Conservation (phyloP, 2,797 vertebrate genomes). For the Rhyacichthys aspro region DNA sequence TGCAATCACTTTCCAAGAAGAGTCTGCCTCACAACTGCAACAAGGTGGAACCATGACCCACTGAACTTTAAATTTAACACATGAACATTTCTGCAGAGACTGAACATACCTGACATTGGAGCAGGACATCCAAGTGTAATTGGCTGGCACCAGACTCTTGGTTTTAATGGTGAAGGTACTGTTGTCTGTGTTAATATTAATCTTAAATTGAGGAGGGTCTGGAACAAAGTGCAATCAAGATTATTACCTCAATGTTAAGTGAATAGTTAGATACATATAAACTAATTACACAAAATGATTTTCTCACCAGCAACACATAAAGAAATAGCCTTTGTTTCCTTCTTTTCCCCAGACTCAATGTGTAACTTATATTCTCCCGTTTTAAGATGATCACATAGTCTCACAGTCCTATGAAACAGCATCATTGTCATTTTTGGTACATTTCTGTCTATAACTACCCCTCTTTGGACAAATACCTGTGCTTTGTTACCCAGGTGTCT, state of each 20-base stretch:
- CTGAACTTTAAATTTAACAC: not conserved
- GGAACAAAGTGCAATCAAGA: constrained; percentile 25
- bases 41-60: constrained; percentile 15
- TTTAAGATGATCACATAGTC: constrained; percentile 75
- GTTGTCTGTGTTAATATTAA: rapidly evolving
- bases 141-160: constrained; percentile 52
- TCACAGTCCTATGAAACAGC: constrained; percentile 68
- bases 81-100: not conserved
- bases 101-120: constrained; percentile 58
- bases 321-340: constrained; percentile 77
- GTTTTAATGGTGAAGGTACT: constrained; percentile 34
- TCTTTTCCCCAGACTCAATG: constrained; percentile 83
- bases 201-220: constrained; percentile 53
- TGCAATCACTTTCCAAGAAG: constrained; percentile 41
- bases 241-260: not conserved
- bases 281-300: not conserved
- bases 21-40: constrained; percentile 30
- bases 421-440: not conserved
- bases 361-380: constrained; percentile 87
- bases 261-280: not conserved
- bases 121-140: constrained; percentile 65
- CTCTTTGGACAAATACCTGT: constrained; percentile 51
- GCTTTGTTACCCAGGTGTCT: constrained; percentile 37
- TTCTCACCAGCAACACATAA: constrained; percentile 88
- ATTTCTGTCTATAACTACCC: not conserved